A percentile compares a stretch with the other conserved stretches of the same genome.
Conservation (phyloP, 1,140 invertebrate genomes). For the Ips typographus region DNA sequence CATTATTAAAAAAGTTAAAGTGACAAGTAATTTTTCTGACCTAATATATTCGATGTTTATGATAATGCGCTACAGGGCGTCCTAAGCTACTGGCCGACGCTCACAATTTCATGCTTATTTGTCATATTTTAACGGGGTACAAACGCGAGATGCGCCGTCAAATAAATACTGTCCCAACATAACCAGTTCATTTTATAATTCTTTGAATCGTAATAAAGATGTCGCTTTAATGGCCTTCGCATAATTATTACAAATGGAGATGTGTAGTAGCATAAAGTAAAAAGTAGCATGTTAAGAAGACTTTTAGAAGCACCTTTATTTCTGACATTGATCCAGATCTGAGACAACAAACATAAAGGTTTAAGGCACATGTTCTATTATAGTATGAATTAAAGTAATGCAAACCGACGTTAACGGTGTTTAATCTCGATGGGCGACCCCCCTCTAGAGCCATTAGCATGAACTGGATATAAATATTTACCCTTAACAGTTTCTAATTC, state of each 20-base stretch:
- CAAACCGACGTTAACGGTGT: not conserved
- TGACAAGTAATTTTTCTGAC: slow-evolving; percentile 47
- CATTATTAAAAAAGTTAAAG: slow-evolving; percentile 38
- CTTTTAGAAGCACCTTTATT: too few species aligned
- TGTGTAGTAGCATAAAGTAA: too few species aligned
- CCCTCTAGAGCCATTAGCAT: slow-evolving; percentile 16
- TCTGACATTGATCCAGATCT: too few species aligned
- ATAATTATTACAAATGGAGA: not conserved
- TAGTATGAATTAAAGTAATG: too few species aligned
- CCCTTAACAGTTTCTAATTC: slow-evolving; percentile 33
- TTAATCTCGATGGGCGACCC: slow-evolving; percentile 13
- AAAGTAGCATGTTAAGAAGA: too few species aligned
- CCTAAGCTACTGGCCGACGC: slow-evolving; percentile 23
- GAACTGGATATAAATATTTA: slow-evolving; percentile 32
- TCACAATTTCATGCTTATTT: slow-evolving; percentile 43
- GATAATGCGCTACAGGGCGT: slow-evolving; percentile 46
- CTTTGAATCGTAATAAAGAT: slow-evolving; percentile 12
- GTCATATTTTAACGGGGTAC: slow-evolving; percentile 40
- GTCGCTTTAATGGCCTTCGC: slow-evolving; percentile 2
- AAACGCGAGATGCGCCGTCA: slow-evolving; percentile 21
- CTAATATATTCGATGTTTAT: slow-evolving; percentile 49
- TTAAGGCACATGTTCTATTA: too few species aligned
- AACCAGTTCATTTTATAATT: slow-evolving; percentile 19
- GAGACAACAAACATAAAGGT: too few species aligned
- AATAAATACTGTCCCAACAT: slow-evolving; percentile 38